Evolutionary conservation across 2,113 vertebrate genomes (phyloP).

Genomic region (Phalacrocorax brasilianus): DNA sequence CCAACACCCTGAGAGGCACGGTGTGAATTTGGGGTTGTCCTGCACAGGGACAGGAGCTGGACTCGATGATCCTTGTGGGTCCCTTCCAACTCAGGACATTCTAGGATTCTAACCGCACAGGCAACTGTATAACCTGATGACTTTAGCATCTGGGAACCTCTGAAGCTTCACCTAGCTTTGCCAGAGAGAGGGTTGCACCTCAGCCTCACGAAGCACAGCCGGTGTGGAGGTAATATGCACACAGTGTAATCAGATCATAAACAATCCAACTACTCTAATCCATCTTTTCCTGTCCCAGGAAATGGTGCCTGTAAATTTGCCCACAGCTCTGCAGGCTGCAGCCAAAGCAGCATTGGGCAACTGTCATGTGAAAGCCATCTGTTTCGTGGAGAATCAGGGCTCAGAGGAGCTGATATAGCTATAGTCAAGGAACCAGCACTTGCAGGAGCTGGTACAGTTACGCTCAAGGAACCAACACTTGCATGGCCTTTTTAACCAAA

Average conservation of each 20-base stretch:
- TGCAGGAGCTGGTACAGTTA: neutral
- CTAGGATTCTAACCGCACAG: too few relatives aligned
- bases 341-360: neutral
- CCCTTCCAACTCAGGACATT: too few relatives aligned
- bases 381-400: neutral
- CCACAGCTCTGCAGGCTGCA: neutral
- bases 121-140: accelerated
- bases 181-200: accelerated
- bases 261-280: accelerated
- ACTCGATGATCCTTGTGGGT: too few relatives aligned
- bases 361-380: accelerated
- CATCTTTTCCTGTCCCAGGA: accelerated
- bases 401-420: accelerated
- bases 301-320: accelerated
- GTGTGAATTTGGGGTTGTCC: too few relatives aligned
- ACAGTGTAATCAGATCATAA: accelerated
- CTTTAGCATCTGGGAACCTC: neutral
- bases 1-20: too few relatives aligned
- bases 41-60: too few relatives aligned
- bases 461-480: neutral
- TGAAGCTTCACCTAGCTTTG: accelerated
- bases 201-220: accelerated
- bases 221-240: accelerated
- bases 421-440: neutral
- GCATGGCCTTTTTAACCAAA: neutral